These are phyloP conservation scores for Lytechinus variegatus DNA, from an alignment of 35 echinoderm and acorn worm species.

Conservation along the genomic window DNA sequence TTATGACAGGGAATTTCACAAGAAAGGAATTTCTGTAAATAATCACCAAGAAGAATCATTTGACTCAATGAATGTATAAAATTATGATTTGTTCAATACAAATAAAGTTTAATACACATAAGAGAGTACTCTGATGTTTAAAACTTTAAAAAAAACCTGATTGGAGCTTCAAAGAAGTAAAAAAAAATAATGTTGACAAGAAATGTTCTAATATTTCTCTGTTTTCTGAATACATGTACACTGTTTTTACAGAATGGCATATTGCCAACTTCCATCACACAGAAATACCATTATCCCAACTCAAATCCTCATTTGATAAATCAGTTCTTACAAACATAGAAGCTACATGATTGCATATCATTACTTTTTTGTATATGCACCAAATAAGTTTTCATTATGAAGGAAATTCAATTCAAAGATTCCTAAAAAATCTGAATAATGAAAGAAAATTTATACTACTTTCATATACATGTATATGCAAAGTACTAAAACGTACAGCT, in stretches of 20 bases:
- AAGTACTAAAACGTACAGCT: no score
- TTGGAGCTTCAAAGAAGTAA: background rate
- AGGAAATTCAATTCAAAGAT: background rate
- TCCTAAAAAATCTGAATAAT: background rate
- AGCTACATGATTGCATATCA: background rate
- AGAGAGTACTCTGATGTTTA: background rate
- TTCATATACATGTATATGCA: no score
- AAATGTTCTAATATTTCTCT: background rate
- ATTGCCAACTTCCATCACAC: background rate
- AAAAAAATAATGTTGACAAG: background rate
- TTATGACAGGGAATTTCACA: background rate
- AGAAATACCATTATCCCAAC: background rate
- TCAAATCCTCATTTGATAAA: background rate
- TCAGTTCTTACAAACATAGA: background rate
- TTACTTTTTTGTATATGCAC: background rate
- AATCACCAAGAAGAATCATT: background rate
- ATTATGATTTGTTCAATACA: no score
- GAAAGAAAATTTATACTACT: no score
- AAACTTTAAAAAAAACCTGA: no score
- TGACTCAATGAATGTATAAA: background rate
- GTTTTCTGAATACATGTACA: background rate
- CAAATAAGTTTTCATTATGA: background rate
- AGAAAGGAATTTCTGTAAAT: background rate
- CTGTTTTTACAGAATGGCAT: background rate
- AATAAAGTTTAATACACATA: background rate